Evolutionary conservation across 2,888 invertebrate species (phyloP).

Genomic region (Liodrosophila aerea): DNA sequence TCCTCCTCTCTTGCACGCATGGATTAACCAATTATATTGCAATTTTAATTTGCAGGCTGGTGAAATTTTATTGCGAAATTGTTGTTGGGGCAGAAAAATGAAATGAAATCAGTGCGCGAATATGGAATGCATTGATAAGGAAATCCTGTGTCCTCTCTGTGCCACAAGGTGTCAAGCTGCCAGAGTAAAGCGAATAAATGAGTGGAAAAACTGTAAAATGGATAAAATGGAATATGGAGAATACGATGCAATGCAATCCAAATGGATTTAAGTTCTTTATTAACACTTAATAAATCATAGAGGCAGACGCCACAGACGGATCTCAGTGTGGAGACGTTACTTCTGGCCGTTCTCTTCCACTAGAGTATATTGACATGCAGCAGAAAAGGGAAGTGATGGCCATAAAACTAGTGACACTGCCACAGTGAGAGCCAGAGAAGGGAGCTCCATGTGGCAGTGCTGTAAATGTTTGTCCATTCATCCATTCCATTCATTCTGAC

Average conservation of each 20-base stretch:
- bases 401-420: constrained; percentile 71
- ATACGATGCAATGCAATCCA: constrained; percentile 71
- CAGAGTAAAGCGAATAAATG: constrained; percentile 15
- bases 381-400: constrained; percentile 61
- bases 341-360: constrained; percentile 10
- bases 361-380: constrained; percentile 35
- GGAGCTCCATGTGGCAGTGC: constrained; percentile 17
- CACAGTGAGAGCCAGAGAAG: constrained; percentile 14
- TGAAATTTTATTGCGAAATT: constrained; percentile 81
- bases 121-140: constrained; percentile 79
- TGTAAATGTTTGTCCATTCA: constrained; percentile 65
- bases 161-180: constrained; percentile 19
- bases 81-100: constrained; percentile 61
- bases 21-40: constrained; percentile 82
- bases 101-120: constrained; percentile 72
- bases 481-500: constrained; percentile 40
- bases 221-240: constrained; percentile 33
- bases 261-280: constrained; percentile 81
- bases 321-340: neutral
- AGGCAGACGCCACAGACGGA: constrained; percentile 25
- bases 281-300: constrained; percentile 81
- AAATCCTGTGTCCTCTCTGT: constrained; percentile 51
- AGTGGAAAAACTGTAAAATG: constrained; percentile 26
- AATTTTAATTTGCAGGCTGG: constrained; percentile 81
- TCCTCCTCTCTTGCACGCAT: constrained; percentile 69